Conservation (phyloP, 2,888 invertebrate genomes). For the Mythimna lalbum region DNA sequence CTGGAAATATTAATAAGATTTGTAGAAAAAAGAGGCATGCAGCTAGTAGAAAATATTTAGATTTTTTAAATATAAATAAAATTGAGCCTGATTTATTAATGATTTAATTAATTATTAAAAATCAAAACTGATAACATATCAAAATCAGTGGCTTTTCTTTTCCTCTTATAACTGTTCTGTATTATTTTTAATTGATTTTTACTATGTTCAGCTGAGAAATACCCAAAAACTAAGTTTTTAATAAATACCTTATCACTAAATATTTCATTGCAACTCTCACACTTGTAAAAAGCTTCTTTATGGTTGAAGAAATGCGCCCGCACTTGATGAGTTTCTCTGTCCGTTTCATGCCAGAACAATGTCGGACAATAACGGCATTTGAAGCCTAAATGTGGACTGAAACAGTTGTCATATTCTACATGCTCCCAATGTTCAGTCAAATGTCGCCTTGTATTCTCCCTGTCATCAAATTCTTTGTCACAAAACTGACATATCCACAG, state of each 20-base stretch:
- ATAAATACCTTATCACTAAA: conserved; percentile 86
- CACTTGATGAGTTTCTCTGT: conserved; percentile 85
- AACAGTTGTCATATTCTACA: conserved; percentile 84
- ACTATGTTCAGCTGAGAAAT: neutral
- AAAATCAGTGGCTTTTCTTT: neutral
- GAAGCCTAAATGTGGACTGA: conserved; percentile 87
- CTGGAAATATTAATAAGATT: conserved; percentile 65
- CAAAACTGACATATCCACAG: conserved; percentile 89
- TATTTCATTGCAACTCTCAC: conserved; percentile 78
- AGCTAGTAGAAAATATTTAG: too few relatives aligned
- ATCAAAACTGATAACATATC: neutral
- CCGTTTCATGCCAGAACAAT: conserved; percentile 88
- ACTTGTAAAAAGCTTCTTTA: conserved; percentile 83
- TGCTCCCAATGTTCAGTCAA: conserved; percentile 80
- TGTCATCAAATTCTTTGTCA: conserved; percentile 85
- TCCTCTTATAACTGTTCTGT: neutral
- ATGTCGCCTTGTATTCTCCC: conserved; percentile 79
- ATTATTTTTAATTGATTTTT: neutral
- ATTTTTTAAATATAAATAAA: neutral
- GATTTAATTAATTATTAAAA: neutral
- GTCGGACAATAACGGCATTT: conserved; percentile 87
- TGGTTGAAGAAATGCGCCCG: conserved; percentile 78
- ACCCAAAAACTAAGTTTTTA: neutral
- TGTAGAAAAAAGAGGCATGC: too few relatives aligned
- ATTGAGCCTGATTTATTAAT: too few relatives aligned